Conservation (phyloP, 2,888 invertebrate species). For the Spisula subtruncata region DNA sequence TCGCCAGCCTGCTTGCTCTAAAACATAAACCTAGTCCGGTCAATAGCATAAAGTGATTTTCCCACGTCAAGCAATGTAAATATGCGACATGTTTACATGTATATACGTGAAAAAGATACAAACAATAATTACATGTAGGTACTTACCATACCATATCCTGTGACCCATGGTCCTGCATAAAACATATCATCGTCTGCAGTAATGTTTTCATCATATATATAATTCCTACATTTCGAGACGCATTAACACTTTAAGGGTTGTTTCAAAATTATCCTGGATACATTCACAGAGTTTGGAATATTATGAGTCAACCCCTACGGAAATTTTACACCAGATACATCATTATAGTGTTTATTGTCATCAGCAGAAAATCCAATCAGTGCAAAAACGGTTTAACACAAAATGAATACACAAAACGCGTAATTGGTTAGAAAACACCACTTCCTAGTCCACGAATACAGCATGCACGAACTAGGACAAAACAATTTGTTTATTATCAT, state of each 20-base stretch:
- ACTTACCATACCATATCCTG: conserved; percentile 45
- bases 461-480: too few relatives aligned
- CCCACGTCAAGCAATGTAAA: too few relatives aligned
- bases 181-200: not conserved
- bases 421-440: too few relatives aligned
- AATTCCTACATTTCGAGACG: not conserved
- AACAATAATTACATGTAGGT: not conserved
- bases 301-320: not conserved
- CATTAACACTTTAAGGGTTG: not conserved
- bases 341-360: not conserved
- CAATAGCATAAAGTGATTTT: too few relatives aligned
- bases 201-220: not conserved
- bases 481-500: not conserved
- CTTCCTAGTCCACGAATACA: too few relatives aligned
- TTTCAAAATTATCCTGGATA: not conserved
- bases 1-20: too few relatives aligned
- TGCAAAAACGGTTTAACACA: not conserved
- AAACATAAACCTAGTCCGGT: too few relatives aligned
- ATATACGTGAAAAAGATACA: not conserved
- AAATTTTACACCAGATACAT: not conserved
- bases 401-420: not conserved
- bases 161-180: conserved; percentile 30
- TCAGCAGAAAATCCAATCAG: not conserved
- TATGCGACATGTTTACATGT: not conserved
- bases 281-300: not conserved